Conservation (phyloP, 2,113 vertebrate species). For the Phalacrocorax pelagicus region DNA sequence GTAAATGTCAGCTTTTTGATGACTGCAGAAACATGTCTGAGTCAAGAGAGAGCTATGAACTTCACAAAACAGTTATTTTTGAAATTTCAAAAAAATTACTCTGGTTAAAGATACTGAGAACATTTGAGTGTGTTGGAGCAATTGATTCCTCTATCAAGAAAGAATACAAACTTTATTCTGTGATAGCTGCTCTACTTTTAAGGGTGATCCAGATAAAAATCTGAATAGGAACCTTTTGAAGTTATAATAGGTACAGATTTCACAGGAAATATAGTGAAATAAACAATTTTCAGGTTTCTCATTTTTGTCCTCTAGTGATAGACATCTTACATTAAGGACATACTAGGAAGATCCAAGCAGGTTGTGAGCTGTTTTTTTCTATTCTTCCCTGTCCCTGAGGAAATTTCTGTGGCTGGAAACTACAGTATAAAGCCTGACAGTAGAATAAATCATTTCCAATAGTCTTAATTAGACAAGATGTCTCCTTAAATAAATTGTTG, state of each 20-base stretch:
- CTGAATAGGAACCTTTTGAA: not conserved
- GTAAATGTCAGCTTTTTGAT: not conserved
- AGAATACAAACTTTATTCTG: not conserved
- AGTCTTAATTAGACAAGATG: not conserved
- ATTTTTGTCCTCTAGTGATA: not conserved
- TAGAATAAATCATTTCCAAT: not conserved
- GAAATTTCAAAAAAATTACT: not conserved
- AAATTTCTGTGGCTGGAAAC: not conserved
- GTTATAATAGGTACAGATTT: not conserved
- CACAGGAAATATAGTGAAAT: not conserved
- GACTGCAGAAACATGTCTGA: not conserved
- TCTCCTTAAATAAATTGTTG: not conserved
- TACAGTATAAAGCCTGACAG: not conserved
- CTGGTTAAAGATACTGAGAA: not conserved
- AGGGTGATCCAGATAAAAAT: not conserved
- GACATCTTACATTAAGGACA: not conserved
- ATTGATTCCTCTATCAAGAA: not conserved
- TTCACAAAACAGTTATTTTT: not conserved
- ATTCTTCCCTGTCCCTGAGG: not conserved
- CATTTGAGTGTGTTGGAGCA: not conserved
- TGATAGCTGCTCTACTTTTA: not conserved
- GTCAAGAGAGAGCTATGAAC: not conserved
- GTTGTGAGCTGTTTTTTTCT: not conserved
- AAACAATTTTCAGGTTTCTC: not conserved
- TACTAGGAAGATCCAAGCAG: not conserved